These are phyloP conservation scores for Hydrophis major DNA, from an alignment of 2,797 vertebrate species.

Conservation along the genomic window DNA sequence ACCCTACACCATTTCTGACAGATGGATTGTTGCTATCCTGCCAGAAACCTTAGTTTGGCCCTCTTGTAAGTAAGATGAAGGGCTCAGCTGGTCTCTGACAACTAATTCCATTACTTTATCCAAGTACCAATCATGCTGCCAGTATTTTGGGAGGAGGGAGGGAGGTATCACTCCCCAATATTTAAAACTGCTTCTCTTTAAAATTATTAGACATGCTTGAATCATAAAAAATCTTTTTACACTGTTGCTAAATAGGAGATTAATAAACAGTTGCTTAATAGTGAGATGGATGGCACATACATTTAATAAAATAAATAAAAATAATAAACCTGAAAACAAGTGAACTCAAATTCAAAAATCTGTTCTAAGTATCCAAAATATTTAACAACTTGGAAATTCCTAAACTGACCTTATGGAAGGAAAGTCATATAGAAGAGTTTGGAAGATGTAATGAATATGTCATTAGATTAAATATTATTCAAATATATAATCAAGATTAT, in stretches of 20 bases:
- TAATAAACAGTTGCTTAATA: slow-evolving; percentile 23
- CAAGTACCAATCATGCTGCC: not conserved
- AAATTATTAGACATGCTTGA: not conserved
- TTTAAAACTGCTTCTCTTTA: not conserved
- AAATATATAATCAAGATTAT: not conserved
- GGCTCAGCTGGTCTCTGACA: not conserved
- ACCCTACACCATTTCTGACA: too few species aligned
- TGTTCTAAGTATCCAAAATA: slow-evolving; percentile 43
- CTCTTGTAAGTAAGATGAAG: not conserved
- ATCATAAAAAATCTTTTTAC: not conserved
- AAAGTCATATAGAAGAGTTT: not conserved
- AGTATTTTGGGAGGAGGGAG: not conserved
- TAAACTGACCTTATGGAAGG: not conserved
- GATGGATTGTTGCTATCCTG: not conserved
- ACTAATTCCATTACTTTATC: not conserved
- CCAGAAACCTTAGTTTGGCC: not conserved
- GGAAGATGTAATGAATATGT: not conserved
- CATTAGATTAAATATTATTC: not conserved
- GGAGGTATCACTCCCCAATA: not conserved
- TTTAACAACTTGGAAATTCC: not conserved
- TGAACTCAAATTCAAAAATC: slow-evolving; percentile 34
- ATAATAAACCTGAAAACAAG: not conserved
- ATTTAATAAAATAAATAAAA: too few species aligned
- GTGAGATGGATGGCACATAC: too few species aligned
- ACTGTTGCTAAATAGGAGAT: slow-evolving; percentile 9